Evolutionary conservation across 2,888 invertebrate species (phyloP), one percentile per base, ranked within the genome.

Genomic region (Subacronicta megacephala): DNA sequence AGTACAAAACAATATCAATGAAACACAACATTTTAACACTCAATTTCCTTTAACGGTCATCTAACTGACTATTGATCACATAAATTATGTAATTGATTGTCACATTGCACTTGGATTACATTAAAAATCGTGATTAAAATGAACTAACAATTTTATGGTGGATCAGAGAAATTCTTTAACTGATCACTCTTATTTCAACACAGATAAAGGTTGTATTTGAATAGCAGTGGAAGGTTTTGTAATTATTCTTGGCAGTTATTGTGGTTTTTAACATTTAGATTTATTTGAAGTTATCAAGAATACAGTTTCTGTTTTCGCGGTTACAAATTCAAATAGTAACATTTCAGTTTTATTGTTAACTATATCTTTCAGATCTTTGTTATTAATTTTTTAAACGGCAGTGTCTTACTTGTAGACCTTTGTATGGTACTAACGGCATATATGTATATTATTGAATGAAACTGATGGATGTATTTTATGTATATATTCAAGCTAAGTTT

Each of bases 81-180:
- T 7, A 38, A 55, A 55, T 64, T 51, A 69, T 57, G 47, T 72
- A 73, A 62, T 50, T 52, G 49, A 54, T 36, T 46, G 18, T 33
- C 26, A 33, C 51, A 62, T 60, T 44, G 58, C 49, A 26, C 20
- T 61, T 16, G 3, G 13, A 52, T 74, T 65, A 67, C 63, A 63
- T 58, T 56, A 35, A 53, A 61, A 45, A 17, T 59, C 69, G 72
- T 65, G 73, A 62, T 72, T 43, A 49, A 9, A 29, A 6, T 54
- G 40, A 52, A 36, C 33, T 45, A 42, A 67, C 52, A 57, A 69
- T 69, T 62, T 45, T 31, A 62, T 13, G 62, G 52, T 53, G 31
- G 1, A 62, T 62, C 52, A 36, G 41, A 18, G 0, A 13, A 37
- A 37, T 50, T 46, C 16, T 4, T 0, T 0, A 0, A 38, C 10